Conservation (phyloP, 2,797 vertebrate species). For the Rhabdophis nuchalis region DNA sequence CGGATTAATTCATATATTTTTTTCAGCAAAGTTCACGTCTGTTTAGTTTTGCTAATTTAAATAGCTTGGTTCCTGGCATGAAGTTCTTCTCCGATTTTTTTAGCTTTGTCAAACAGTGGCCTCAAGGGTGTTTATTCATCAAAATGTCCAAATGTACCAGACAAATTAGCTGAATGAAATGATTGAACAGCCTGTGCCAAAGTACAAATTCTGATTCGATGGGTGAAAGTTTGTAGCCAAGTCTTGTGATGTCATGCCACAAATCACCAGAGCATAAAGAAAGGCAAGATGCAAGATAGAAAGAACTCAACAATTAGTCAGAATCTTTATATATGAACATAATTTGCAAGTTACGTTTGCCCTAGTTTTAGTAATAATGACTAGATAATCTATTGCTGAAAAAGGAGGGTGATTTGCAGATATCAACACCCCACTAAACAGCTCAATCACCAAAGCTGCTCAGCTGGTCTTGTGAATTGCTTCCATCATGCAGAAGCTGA, state of each 20-base stretch:
- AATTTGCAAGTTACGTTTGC: background rate
- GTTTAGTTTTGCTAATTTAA: slow-evolving; percentile 24
- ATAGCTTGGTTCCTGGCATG: slow-evolving; percentile 1
- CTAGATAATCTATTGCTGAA: background rate
- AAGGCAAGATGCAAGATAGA: background rate
- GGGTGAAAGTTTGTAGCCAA: background rate
- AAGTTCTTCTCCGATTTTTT: background rate
- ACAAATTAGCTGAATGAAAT: slow-evolving; percentile 23
- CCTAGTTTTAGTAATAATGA: background rate
- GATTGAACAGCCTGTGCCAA: background rate
- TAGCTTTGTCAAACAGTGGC: background rate
- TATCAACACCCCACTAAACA: background rate
- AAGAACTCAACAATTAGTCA: background rate
- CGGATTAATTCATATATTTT: slow-evolving; percentile 1
- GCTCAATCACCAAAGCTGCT: background rate
- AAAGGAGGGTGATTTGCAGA: background rate
- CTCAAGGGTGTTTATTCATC: slow-evolving; percentile 10
- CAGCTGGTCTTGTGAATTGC: background rate
- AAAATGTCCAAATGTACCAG: slow-evolving; percentile 14
- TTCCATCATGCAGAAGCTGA: background rate
- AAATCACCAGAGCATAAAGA: background rate
- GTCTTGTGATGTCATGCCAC: background rate
- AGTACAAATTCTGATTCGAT: slow-evolving; percentile 19
- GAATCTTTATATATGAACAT: background rate
- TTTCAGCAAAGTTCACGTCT: slow-evolving; percentile 6